Conservation (phyloP, 1,140 invertebrate genomes). For the Drosophila dunni region DNA sequence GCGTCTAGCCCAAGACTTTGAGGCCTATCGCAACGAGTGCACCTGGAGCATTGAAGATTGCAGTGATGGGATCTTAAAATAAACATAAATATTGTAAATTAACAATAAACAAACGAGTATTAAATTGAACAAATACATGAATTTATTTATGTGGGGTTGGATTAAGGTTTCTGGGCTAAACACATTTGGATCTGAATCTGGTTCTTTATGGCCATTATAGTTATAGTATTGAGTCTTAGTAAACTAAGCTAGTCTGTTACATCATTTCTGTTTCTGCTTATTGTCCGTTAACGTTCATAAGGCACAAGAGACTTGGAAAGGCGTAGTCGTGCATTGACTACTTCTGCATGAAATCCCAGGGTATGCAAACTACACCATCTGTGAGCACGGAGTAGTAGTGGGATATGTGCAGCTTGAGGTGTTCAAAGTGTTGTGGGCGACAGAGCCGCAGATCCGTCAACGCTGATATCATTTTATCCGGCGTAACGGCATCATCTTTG, state of each 20-base stretch:
- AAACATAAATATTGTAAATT: slow-evolving; percentile 12
- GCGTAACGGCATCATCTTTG: slow-evolving; percentile 96
- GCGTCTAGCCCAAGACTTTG: slow-evolving; percentile 42
- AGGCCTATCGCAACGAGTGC: slow-evolving; percentile 52
- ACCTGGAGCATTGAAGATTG: slow-evolving; percentile 72
- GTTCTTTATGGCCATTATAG: background rate
- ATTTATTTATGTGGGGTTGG: slow-evolving; percentile 4
- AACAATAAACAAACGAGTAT: too few relatives aligned
- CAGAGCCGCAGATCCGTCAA: slow-evolving; percentile 89
- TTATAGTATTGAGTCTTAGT: background rate
- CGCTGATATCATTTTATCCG: slow-evolving; percentile 94
- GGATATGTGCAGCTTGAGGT: slow-evolving; percentile 91
- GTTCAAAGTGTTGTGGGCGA: slow-evolving; percentile 84
- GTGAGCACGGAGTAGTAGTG: slow-evolving; percentile 96
- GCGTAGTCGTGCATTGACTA: slow-evolving; percentile 25
- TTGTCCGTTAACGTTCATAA: slow-evolving; percentile 45
- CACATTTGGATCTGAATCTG: background rate
- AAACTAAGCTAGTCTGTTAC: background rate
- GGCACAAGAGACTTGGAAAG: slow-evolving; percentile 53
- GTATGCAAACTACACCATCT: slow-evolving; percentile 95
- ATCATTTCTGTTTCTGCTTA: slow-evolving; percentile 17
- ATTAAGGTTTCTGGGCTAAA: background rate
- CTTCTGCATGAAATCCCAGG: slow-evolving; percentile 92
- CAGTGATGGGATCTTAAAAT: slow-evolving; percentile 47
- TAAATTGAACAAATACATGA: slow-evolving; percentile 3